These are phyloP conservation scores for Pseudocheirus occidentalis DNA, from an alignment of 2,797 vertebrate genomes.

Conservation along the genomic window DNA sequence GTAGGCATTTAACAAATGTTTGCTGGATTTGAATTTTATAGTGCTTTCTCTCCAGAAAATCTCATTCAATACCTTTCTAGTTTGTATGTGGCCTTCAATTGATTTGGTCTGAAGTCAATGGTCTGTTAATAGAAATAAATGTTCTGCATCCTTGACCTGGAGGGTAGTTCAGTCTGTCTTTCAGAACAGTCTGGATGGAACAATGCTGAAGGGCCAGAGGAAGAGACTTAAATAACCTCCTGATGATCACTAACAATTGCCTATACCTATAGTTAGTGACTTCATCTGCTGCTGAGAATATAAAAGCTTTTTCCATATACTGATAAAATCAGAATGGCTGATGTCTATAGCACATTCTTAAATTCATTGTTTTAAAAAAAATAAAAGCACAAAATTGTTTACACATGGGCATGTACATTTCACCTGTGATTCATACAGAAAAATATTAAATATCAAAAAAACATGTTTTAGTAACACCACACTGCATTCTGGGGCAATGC, in stretches of 20 bases:
- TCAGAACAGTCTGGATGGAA: background rate
- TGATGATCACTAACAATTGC: conserved; percentile 74
- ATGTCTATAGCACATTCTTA: conserved; percentile 65
- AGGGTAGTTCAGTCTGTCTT: conserved; percentile 14
- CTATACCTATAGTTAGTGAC: conserved; percentile 75
- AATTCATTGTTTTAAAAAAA: conserved; percentile 68
- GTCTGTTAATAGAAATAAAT: conserved; percentile 21
- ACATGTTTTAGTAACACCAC: conserved; percentile 61
- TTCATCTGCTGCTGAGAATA: conserved; percentile 76
- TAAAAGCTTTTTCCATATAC: conserved; percentile 73
- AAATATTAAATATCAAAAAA: conserved; percentile 68
- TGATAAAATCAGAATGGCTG: conserved; percentile 69
- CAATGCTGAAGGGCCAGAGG: background rate
- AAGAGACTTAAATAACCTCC: conserved; percentile 68
- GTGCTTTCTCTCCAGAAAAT: background rate
- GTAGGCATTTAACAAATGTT: background rate
- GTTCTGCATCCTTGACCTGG: background rate
- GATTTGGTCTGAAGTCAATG: conserved; percentile 21
- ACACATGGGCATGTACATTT: conserved; percentile 73
- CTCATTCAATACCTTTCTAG: background rate
- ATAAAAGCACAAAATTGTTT: conserved; percentile 76
- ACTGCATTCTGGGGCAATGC: conserved; percentile 54
- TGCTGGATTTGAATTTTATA: background rate
- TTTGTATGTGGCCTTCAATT: background rate
- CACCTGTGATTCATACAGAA: conserved; percentile 74